Evolutionary conservation across 2,113 vertebrate species (phyloP), one percentile per base, ranked within the genome.

Genomic region (Progne subis): DNA sequence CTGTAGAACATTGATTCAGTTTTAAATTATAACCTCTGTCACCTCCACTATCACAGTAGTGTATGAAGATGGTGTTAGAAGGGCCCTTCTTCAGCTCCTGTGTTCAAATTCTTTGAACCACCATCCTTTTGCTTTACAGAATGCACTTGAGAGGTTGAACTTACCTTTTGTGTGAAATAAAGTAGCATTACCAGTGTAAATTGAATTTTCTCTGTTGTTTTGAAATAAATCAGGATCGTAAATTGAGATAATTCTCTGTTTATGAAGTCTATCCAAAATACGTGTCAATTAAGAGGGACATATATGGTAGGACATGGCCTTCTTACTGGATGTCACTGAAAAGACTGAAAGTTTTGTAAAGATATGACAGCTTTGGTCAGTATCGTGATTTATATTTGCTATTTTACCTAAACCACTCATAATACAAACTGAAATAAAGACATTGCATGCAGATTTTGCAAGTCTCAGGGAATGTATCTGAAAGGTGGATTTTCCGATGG

Each of bases 241-340:
- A 9, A 26, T 69, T 83, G 9, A 32, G 20, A 47, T 65, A 56
- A 52, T 80, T 71, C 11, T 61, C 16, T 44, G 6, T 32, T 78
- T 65, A 15, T 39, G n/a, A 59, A 75, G 44, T 8, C 5, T 59
- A 9, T 75, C 28, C 14, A 32, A 53, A 25, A 10, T 25, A 70
- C 0, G 2, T 21, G 9, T 55, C 14, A 2, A 5, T 86, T 43
- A 31, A 63, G n/a, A 76, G 25, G 8, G 5, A 24, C 0, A 6
- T 18, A 34, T 57, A 44, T 65, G 20, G 23, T 61, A 81, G 11
- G 15, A 16, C 8, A 21, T 4, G 61, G 21, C 3, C 11, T 88
- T 57, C 44, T 87, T 49, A 63, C 15, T 85, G 32, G 2, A 12
- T 74, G 16, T 47, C 29, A 16, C 24, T 47, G 31, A 37, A 70